Evolutionary conservation across 1,140 invertebrate genomes (phyloP).

Genomic region (Neodiprion fabricii): DNA sequence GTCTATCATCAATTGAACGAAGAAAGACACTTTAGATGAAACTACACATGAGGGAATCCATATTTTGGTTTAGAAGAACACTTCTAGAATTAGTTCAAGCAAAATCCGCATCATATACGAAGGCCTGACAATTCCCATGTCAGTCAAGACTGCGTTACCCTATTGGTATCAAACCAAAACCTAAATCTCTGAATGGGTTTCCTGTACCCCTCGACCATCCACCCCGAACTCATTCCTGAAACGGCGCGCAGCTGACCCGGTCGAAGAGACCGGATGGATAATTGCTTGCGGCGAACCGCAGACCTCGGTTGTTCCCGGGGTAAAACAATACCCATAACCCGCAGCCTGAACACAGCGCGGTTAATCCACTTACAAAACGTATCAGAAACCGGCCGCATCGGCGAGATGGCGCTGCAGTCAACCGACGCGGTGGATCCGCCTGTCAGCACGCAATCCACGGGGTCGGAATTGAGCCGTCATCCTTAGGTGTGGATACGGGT

Average conservation of each 20-base stretch:
- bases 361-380: conserved; percentile 1
- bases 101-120: too few relatives aligned
- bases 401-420: background rate
- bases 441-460: conserved; percentile 15
- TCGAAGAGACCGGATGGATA: background rate
- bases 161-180: too few relatives aligned
- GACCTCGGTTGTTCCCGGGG: background rate
- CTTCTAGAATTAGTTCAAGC: too few relatives aligned
- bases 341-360: background rate
- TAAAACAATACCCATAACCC: background rate
- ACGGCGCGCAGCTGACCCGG: background rate
- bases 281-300: conserved; percentile 1
- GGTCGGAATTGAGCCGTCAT: background rate
- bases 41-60: too few relatives aligned
- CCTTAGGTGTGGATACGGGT: background rate
- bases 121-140: too few relatives aligned
- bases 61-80: too few relatives aligned
- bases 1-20: too few relatives aligned
- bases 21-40: too few relatives aligned
- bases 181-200: too few relatives aligned
- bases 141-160: too few relatives aligned
- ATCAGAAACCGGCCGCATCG: background rate
- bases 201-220: too few relatives aligned
- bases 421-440: conserved; percentile 1
- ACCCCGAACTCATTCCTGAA: too few relatives aligned